Evolutionary conservation across 30 jellyfish, hydroid and myxozoan genomes (phyloP), one percentile per base, ranked within the genome.

Genomic region (Aurelia coerulea): DNA sequence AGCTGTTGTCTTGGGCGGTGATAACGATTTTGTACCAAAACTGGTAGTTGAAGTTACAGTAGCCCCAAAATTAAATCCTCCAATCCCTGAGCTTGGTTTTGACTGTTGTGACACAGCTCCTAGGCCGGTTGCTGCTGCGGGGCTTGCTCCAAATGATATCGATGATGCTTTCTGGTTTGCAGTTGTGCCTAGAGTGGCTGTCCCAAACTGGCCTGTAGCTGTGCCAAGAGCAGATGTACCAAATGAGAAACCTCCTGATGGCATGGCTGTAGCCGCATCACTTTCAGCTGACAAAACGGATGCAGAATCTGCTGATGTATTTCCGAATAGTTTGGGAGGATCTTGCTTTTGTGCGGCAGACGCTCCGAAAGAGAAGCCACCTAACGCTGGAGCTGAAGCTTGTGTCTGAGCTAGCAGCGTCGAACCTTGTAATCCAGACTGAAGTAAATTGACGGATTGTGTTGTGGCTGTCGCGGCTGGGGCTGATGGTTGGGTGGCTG

Each of bases 61-160:
- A 16, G 76, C 46, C 14, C 87, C 87, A 6, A 54, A 58, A 12
- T 65, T 31, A 50, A 78, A 39, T 31, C 79, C 78, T 33, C 88
- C 88, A 62, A 78, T 35, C 14, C 19, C 52, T 0, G 70, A 1
- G 68, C 18, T 53, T 3, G 49, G 71, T 16, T 35, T 9, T 16
- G 18, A 34, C 68, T 15, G 37, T 16, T 39, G 64, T 17, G 84
- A 16, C 51, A n/a, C 68, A 17, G 42, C 33, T 66, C 17, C 18
- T 13, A 1, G 49, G 12, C 69, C 49, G 5, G 70, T 42, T 4
- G 29, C 65, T 0, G 68, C 42, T 17, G 35, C 5, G 17, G 35
- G 10, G 14, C 41, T 50, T 17, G 70, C 50, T 46, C 32, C 68
- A 46, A 46, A 18, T 3, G 84, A 46, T 8, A 53, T 8, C 19